Percentiles rank a stretch among this genome's conserved stretches.
These are phyloP conservation scores for Tapirus terrestris DNA, from an alignment of 2,113 vertebrate species.

Conservation along the genomic window DNA sequence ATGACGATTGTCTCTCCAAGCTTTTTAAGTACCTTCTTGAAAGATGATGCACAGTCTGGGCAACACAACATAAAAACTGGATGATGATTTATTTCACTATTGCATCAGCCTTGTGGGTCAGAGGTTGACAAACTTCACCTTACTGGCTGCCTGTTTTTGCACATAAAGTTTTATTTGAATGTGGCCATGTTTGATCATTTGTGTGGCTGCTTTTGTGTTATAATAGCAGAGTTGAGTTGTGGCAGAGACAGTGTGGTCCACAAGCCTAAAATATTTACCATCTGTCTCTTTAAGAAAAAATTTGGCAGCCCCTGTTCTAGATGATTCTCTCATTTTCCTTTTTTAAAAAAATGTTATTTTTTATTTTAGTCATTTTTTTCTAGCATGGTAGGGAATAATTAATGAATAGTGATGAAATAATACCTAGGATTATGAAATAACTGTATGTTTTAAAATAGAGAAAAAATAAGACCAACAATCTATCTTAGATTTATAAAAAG, in stretches of 20 bases:
- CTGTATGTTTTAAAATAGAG: background rate
- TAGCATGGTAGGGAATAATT: background rate
- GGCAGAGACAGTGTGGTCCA: background rate
- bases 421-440: slow-evolving; percentile 10
- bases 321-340: background rate
- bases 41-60: background rate
- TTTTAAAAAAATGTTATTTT: background rate
- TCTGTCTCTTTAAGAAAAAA: background rate
- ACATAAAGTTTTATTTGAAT: background rate
- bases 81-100: background rate
- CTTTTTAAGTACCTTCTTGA: background rate
- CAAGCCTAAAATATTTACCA: background rate
- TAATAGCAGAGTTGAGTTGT: background rate
- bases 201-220: background rate
- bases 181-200: background rate
- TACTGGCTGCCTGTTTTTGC: background rate
- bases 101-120: background rate
- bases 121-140: background rate
- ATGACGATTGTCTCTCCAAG: background rate
- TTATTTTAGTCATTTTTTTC: background rate
- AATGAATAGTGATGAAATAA: background rate
- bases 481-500: background rate
- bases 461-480: background rate
- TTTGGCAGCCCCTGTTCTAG: background rate
- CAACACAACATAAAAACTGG: background rate